Evolutionary conservation across 2,888 invertebrate genomes (phyloP).

Genomic region (Eupsilia transversa): DNA sequence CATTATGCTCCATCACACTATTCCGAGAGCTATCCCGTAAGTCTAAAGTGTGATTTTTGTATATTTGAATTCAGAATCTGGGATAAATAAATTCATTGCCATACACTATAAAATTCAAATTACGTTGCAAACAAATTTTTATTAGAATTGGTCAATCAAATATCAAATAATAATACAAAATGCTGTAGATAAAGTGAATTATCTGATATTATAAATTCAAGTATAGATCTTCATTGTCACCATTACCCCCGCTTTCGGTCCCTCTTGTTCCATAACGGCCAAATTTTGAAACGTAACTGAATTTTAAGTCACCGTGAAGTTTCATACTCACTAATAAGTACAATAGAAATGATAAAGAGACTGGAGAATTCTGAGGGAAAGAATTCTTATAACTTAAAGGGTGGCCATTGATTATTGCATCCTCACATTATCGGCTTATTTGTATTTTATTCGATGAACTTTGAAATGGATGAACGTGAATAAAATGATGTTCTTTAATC

Average conservation of each 20-base stretch:
- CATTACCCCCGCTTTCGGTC: no score
- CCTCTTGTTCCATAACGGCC: no score
- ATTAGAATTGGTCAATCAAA: no score
- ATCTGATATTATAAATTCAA: neutral
- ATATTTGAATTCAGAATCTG: neutral
- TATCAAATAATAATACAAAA: neutral
- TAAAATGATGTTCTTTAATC: neutral
- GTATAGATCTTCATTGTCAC: no score
- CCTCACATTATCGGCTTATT: neutral
- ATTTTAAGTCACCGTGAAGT: neutral
- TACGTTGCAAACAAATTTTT: neutral
- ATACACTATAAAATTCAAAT: neutral
- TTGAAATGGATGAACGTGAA: neutral
- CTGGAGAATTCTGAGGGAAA: no score
- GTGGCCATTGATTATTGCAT: neutral
- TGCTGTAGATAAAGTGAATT: neutral
- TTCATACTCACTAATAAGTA: neutral
- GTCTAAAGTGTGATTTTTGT: neutral
- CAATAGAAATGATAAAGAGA: neutral
- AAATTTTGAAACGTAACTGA: neutral
- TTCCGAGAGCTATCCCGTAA: constrained; percentile 83
- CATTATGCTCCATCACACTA: constrained; percentile 85
- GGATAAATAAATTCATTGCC: neutral
- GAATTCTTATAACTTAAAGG: neutral
- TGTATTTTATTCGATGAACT: no score